Evolutionary conservation across 2,888 invertebrate genomes (phyloP), one percentile per base, ranked within the genome.

Genomic region (Abscondita cerata): DNA sequence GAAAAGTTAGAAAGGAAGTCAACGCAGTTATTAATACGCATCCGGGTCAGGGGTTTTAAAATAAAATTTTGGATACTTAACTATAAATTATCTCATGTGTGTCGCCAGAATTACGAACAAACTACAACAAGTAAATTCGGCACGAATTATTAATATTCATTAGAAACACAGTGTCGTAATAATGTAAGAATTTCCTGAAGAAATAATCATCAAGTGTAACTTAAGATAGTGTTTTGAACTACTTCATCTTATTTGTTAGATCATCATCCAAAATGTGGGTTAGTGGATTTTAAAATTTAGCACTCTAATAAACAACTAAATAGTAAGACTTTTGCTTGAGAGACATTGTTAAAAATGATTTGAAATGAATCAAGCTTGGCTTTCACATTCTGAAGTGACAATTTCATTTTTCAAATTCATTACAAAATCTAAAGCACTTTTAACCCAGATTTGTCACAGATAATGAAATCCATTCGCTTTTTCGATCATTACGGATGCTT

Each of bases 251-350:
- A 25, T 52, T 25, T 25, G 25, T 25, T 25, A 25, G 25, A 25
- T 25, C 25, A 25, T 25, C 25, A 25, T 25, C 25, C 2, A 25
- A 25, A 55, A 54, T 54, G 48, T 51, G 55, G 60, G 60, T 60
- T 60, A 60, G 60, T 60, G 25, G 56, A 60, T 40, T 60, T 60
- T 31, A 53, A 60, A 54, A 55, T 60, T 60, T 60, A 60, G 60
- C 60, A 60, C 60, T 60, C 60, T 50, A 60, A 53, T 59, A 59
- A 59, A 48, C 48, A 59, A 54, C 36, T 38, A 55, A 55, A 50
- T 18, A 56, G 41, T 54, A n/a, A 34, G 11, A 53, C 53, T 50
- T 56, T 56, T 56, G 19, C 50, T 31, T 40, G 41, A n/a, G 50
- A 25, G 50, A 40, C 50, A 40, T 56, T 40, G 16, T 51, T 50